Evolutionary conservation across 2,113 vertebrate genomes (phyloP).

Genomic region (Thermophis baileyi): DNA sequence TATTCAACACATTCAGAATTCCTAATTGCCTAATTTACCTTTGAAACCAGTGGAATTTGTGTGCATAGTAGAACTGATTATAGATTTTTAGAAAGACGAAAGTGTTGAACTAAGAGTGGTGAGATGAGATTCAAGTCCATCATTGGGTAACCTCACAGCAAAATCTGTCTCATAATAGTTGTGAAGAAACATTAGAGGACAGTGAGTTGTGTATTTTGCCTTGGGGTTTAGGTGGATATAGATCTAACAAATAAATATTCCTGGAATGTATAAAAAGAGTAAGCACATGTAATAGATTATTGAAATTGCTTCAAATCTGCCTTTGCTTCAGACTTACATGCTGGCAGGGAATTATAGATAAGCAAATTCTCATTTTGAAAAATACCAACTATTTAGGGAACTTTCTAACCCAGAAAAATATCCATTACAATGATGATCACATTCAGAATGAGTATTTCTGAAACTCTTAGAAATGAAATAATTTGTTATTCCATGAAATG

Average conservation of each 20-base stretch:
- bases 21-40: background rate
- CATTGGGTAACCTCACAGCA: background rate
- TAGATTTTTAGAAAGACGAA: background rate
- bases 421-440: background rate
- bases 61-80: background rate
- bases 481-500: background rate
- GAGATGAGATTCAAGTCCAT: background rate
- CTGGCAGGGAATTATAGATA: background rate
- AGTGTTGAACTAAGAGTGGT: background rate
- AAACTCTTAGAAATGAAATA: background rate
- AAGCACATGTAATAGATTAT: background rate
- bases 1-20: background rate
- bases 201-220: background rate
- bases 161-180: background rate
- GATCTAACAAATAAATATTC: background rate
- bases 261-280: background rate
- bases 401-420: background rate
- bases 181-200: background rate
- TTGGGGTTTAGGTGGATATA: background rate
- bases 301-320: background rate
- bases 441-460: background rate
- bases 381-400: background rate
- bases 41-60: background rate
- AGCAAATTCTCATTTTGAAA: background rate
- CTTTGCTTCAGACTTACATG: background rate